These are phyloP conservation scores for Leucophenga maculata DNA, from an alignment of 2,888 invertebrate genomes.

Conservation along the genomic window DNA sequence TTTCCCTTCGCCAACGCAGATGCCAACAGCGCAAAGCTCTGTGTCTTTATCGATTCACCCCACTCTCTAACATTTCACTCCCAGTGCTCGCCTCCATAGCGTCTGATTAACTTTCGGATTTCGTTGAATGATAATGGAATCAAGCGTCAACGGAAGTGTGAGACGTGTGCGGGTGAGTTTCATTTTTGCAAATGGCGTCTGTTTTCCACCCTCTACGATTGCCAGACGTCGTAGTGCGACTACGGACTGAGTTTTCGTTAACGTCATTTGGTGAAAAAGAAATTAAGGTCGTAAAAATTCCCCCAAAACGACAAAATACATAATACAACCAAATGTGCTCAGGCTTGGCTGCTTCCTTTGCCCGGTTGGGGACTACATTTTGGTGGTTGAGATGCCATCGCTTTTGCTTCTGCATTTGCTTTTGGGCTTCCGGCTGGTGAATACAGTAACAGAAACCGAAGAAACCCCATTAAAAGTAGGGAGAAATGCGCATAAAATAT, in stretches of 20 bases:
- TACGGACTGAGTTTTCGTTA: constrained; percentile 30
- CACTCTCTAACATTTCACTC: too few species aligned
- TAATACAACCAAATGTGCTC: constrained; percentile 43
- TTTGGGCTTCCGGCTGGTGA: constrained; percentile 22
- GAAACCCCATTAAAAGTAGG: constrained; percentile 52
- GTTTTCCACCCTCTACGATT: constrained; percentile 42
- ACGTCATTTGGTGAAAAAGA: constrained; percentile 44
- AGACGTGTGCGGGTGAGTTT: background rate
- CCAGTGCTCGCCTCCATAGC: constrained; percentile 38
- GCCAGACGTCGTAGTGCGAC: background rate
- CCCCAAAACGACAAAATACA: constrained; percentile 11
- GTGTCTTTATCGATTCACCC: too few species aligned
- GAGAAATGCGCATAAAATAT: constrained; percentile 50
- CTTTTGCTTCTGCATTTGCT: constrained; percentile 38
- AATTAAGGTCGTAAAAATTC: constrained; percentile 61
- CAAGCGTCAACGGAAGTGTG: constrained; percentile 1
- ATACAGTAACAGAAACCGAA: constrained; percentile 18
- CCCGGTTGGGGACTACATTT: constrained; percentile 42
- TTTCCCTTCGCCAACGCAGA: constrained; percentile 30
- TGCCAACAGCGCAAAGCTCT: constrained; percentile 18
- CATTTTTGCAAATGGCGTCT: constrained; percentile 50
- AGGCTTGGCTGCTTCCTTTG: constrained; percentile 10
- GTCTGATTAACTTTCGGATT: constrained; percentile 58
- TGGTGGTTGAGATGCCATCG: background rate
- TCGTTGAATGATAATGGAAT: constrained; percentile 7